Conservation (phyloP, 2,113 vertebrate species). For the Mesoclemmys tuberculata region DNA sequence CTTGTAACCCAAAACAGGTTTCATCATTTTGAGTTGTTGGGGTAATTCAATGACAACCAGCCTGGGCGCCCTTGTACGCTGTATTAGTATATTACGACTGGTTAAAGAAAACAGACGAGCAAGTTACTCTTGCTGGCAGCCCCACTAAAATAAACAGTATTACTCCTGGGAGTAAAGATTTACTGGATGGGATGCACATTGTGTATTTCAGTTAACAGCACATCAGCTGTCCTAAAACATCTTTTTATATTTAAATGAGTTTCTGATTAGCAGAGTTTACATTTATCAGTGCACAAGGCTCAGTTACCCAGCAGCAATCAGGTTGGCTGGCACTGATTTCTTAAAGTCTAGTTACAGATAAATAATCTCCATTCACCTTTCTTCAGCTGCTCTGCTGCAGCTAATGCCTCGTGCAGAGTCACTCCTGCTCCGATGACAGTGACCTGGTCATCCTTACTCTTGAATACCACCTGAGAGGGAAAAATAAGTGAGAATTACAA, state of each 20-base stretch:
- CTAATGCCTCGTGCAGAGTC: slow-evolving; percentile 91
- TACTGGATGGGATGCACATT: neutral
- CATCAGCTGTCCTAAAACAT: neutral
- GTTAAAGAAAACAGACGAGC: neutral
- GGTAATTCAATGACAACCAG: neutral
- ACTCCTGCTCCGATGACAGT: slow-evolving; percentile 93
- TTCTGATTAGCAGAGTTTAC: neutral
- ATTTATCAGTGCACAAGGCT: slow-evolving; percentile 12
- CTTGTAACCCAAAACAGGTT: neutral
- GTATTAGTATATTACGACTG: neutral
- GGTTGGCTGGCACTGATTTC: neutral
- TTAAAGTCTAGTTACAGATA: neutral
- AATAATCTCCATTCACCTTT: slow-evolving; percentile 82
- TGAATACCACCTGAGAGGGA: slow-evolving; percentile 86
- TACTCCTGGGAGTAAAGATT: neutral
- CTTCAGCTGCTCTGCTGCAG: slow-evolving; percentile 91
- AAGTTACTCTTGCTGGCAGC: neutral
- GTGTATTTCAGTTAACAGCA: neutral
- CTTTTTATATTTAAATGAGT: neutral
- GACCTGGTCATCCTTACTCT: slow-evolving; percentile 93
- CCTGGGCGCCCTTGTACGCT: neutral
- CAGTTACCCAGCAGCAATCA: neutral
- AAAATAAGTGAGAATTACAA: neutral
- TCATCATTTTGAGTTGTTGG: neutral
- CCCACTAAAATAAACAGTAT: neutral